Percentiles rank a stretch among this genome's conserved stretches.
Conservation (phyloP, 1,140 invertebrate genomes). For the Thaumatotibia leucotreta region DNA sequence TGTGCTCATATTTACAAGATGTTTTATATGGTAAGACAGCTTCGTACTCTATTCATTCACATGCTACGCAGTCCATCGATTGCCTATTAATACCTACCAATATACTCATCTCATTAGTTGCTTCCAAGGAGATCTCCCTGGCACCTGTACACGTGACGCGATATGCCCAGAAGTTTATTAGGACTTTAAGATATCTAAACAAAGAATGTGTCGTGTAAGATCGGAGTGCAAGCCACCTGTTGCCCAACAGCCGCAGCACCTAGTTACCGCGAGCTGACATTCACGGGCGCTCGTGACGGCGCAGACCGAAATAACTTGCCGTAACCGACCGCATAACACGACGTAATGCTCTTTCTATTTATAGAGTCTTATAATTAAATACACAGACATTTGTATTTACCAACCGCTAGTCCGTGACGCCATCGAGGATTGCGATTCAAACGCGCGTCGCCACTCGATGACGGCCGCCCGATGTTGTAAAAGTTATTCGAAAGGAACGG, state of each 20-base stretch:
- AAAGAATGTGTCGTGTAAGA: conserved; percentile 27
- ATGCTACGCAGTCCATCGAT: no score
- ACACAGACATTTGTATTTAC: conserved; percentile 56
- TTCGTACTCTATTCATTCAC: no score
- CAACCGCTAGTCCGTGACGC: conserved; percentile 38
- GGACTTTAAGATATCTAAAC: background rate
- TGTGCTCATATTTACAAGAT: no score
- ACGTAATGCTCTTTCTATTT: conserved; percentile 66
- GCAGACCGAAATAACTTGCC: conserved; percentile 64
- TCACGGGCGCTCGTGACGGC: conserved; percentile 57
- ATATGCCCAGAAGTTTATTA: background rate
- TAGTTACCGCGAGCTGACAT: conserved; percentile 66
- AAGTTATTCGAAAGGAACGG: background rate
- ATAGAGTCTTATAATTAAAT: conserved; percentile 68
- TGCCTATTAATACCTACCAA: no score
- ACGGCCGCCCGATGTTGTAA: background rate
- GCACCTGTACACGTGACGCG: background rate
- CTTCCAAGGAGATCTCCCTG: background rate
- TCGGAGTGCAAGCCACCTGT: conserved; percentile 53
- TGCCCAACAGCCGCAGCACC: conserved; percentile 49
- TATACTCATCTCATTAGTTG: no score
- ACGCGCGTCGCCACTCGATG: conserved; percentile 17
- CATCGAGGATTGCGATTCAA: conserved; percentile 16
- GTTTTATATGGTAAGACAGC: no score
- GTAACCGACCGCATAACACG: conserved; percentile 66